phyloP scores from a whole-genome alignment of 2,888 invertebrate genomes.

The Ethmia dodecea region DNA sequence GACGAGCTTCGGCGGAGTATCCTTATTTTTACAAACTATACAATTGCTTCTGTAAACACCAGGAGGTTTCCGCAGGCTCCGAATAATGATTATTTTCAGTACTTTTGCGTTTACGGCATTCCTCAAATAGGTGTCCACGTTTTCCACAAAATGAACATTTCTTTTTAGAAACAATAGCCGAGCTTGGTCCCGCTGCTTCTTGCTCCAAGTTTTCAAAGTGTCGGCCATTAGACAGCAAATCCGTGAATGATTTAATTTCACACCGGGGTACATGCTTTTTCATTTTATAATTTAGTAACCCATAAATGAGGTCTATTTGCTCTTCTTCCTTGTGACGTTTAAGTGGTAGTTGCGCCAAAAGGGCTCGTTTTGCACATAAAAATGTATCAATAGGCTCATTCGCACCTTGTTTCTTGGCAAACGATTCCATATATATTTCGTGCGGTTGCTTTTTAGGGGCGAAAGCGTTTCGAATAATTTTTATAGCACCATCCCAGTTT shows the following conservation, averaged over 20 bases:
- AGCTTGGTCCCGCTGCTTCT: slow-evolving; percentile 3
- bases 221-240: too few species aligned
- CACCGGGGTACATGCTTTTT: background rate
- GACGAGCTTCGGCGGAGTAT: background rate
- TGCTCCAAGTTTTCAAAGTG: too few species aligned
- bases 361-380: slow-evolving; percentile 15
- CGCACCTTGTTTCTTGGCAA: slow-evolving; percentile 10
- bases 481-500: slow-evolving; percentile 14
- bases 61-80: slow-evolving; percentile 21
- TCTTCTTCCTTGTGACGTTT: slow-evolving; percentile 16
- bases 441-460: slow-evolving; percentile 16
- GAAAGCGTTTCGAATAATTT: slow-evolving; percentile 13
- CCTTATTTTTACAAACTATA: slow-evolving; percentile 10
- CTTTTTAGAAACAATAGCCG: too few species aligned
- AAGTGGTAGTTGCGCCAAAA: slow-evolving; percentile 16
- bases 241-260: background rate
- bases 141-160: background rate
- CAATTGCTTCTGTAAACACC: slow-evolving; percentile 19
- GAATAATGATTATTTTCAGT: slow-evolving; percentile 1
- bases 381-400: slow-evolving; percentile 13
- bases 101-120: background rate
- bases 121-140: background rate
- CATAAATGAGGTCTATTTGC: slow-evolving; percentile 20
- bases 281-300: slow-evolving; percentile 7
- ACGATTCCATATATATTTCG: slow-evolving; percentile 18